A percentile compares a stretch with the other conserved stretches of the same genome.
Evolutionary conservation across 2,797 vertebrate species (phyloP).

Genomic region (Rhinogobio ventralis): DNA sequence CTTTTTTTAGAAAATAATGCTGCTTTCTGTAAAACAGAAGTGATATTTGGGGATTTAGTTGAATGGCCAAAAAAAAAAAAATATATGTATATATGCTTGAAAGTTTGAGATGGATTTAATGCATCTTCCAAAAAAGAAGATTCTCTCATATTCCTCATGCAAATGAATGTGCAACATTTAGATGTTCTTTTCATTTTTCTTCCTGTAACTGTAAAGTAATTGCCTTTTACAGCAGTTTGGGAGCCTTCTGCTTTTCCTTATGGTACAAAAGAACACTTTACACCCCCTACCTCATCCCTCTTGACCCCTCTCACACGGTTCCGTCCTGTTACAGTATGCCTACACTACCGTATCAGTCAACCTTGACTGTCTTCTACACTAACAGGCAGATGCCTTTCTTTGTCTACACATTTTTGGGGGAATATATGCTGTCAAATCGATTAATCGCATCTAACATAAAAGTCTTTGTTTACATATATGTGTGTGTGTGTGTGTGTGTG

Average conservation of each 20-base stretch:
- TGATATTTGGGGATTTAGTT: slow-evolving; percentile 58
- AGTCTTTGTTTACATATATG: no score
- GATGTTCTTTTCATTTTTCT: slow-evolving; percentile 43
- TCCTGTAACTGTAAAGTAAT: slow-evolving; percentile 49
- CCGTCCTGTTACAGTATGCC: not conserved
- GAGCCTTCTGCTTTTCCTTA: slow-evolving; percentile 45
- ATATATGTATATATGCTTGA: slow-evolving; percentile 59
- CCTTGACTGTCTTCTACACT: slow-evolving; percentile 3
- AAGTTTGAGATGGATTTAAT: slow-evolving; percentile 66
- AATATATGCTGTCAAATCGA: not conserved
- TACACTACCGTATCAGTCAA: not conserved
- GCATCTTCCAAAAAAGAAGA: slow-evolving; percentile 43
- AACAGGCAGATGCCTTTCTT: slow-evolving; percentile 17
- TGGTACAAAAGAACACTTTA: slow-evolving; percentile 25
- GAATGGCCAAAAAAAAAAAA: slow-evolving; percentile 56
- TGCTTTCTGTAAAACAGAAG: slow-evolving; percentile 58
- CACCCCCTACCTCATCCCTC: slow-evolving; percentile 48
- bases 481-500: no score
- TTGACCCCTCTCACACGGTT: slow-evolving; percentile 10
- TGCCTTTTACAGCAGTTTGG: slow-evolving; percentile 63
- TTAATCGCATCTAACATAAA: no score
- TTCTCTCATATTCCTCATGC: slow-evolving; percentile 66
- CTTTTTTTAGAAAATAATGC: slow-evolving; percentile 62
- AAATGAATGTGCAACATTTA: slow-evolving; percentile 77
- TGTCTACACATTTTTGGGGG: not conserved